Evolutionary conservation across 2,113 vertebrate species (phyloP), one percentile per base, ranked within the genome.

Genomic region (Nycticebus coucang): DNA sequence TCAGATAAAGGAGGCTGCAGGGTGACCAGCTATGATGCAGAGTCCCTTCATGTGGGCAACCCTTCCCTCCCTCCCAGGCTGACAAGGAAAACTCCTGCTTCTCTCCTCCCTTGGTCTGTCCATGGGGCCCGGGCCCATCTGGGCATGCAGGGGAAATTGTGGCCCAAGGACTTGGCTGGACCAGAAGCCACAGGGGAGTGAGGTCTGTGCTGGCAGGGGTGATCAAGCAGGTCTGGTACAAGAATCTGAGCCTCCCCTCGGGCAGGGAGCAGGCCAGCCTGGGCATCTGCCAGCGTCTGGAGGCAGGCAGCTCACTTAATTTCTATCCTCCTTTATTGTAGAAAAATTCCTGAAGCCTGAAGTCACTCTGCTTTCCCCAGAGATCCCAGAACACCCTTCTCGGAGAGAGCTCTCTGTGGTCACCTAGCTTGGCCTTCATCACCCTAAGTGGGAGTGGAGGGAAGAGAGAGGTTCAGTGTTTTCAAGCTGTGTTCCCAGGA

Each of bases 261-360:
- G 94, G 55, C 62, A 64, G 62, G 4, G 62, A 62, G 62, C 62
- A 13, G 62, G 62, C 62, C 26, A 30, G 57, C 45, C 59, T 53
- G 72, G 90, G 87, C 87, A n/a, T 22, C 24, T 0, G 14, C 80
- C 41, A 35, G 82, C n/a, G 30, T 79, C 35, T 15, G 57, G 50
- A 35, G 86, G 37, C 57, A 53, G 69, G 93, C 62, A 30, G n/a
- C 66, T n/a, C 15, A 55, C 82, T 85, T 59, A 24, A 24, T 87
- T 69, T 94, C 60, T 93, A 87, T 90, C 80, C 55, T 90, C 66
- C 26, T 62, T 87, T 62, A 87, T 45, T 92, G 53, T 41, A 37
- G 79, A 88, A 45, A 89, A 83, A 96, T 96, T 97, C 95, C 96
- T 90, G 72, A 59, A 78, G 28, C 33, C 75, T 93, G 87, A 93